phyloP scores from a whole-genome alignment of 2,113 vertebrate genomes.

The Ibidorhyncha struthersii region DNA sequence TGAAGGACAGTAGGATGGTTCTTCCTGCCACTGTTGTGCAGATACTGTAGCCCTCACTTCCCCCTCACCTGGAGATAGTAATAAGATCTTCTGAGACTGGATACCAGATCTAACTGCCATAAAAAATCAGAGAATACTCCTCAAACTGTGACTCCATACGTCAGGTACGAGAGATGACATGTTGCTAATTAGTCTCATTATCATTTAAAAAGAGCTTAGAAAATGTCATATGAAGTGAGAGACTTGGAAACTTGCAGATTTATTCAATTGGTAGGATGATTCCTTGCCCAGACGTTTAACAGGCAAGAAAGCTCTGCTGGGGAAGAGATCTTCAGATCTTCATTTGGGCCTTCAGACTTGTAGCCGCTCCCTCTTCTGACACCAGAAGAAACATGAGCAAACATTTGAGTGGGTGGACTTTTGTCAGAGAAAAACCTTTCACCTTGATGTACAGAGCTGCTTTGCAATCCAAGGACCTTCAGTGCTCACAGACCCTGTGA shows the following conservation, averaged over 20 bases:
- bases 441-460: background rate
- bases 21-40: background rate
- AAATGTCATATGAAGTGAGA: background rate
- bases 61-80: background rate
- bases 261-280: background rate
- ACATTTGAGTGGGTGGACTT: background rate
- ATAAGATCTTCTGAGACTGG: background rate
- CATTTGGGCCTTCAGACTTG: background rate
- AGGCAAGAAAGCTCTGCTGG: background rate
- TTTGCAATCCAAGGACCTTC: background rate
- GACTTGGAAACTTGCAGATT: background rate
- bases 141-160: background rate
- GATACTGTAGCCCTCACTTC: background rate
- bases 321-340: background rate
- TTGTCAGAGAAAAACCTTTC: background rate
- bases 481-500: background rate
- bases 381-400: background rate
- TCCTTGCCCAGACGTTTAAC: background rate
- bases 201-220: background rate
- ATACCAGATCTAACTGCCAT: background rate
- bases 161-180: background rate
- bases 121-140: background rate
- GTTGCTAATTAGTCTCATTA: background rate
- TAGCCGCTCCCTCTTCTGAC: background rate
- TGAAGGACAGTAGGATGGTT: background rate